Conservation (phyloP, 2,113 vertebrate genomes). For the Reinhardtius hippoglossoides region DNA sequence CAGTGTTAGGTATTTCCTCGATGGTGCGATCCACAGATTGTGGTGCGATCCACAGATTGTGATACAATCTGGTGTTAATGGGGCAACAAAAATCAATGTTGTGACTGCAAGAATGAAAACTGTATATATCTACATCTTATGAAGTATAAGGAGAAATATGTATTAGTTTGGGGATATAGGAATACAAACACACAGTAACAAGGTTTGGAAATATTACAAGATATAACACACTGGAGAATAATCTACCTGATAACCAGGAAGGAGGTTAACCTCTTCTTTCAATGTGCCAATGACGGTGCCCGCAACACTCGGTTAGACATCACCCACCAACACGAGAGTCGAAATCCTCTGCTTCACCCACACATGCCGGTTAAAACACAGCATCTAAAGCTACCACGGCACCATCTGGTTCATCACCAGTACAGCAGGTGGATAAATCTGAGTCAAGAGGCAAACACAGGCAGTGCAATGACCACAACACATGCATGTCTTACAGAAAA, state of each 20-base stretch:
- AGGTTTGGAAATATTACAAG: no score
- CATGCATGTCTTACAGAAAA: no score
- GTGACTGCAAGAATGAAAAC: background rate
- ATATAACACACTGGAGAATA: no score
- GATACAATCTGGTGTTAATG: background rate
- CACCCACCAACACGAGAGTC: background rate
- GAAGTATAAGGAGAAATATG: background rate
- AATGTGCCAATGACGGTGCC: constrained; percentile 42
- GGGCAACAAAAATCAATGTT: background rate
- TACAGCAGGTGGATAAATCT: background rate
- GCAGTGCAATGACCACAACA: background rate
- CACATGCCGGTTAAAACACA: background rate
- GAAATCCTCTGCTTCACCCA: background rate
- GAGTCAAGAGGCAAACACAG: background rate
- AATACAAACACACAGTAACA: no score
- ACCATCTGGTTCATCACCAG: background rate
- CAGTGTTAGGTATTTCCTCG: background rate
- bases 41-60: background rate
- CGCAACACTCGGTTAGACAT: no score
- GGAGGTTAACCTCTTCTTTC: constrained; percentile 24
- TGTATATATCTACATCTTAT: background rate
- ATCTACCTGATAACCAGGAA: no score
- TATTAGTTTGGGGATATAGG: background rate
- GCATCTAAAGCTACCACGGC: background rate
- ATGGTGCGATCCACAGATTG: background rate